Percentiles rank a stretch among this genome's conserved stretches.
These are phyloP conservation scores for Hydropsyche betteni DNA, from an alignment of 2,888 invertebrate species.

Conservation along the genomic window DNA sequence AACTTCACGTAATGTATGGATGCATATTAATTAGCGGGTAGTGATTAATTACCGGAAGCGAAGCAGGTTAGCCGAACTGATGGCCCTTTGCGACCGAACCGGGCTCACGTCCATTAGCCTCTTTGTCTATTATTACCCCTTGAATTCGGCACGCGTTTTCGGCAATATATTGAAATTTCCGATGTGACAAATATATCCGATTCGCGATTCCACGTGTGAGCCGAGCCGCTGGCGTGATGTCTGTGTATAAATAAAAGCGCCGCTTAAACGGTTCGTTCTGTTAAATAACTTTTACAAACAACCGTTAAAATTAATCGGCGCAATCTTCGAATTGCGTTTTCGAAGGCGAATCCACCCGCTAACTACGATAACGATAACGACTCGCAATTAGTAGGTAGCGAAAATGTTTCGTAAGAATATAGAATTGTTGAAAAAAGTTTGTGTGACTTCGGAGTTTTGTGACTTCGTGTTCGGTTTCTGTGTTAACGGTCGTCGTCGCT, in stretches of 20 bases:
- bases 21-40: slow-evolving; percentile 35
- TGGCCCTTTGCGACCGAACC: slow-evolving; percentile 22
- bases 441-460: no score
- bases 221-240: slow-evolving; percentile 13
- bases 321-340: slow-evolving; percentile 36
- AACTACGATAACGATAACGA: slow-evolving; percentile 22
- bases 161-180: background rate
- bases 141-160: background rate
- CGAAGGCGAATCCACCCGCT: slow-evolving; percentile 14
- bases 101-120: slow-evolving; percentile 24
- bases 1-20: slow-evolving; percentile 24
- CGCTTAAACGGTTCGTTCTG: slow-evolving; percentile 22
- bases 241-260: slow-evolving; percentile 34
- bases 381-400: slow-evolving; percentile 11
- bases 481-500: background rate
- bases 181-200: slow-evolving; percentile 1
- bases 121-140: background rate
- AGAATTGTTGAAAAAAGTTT: no score
- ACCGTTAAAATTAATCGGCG: slow-evolving; percentile 37
- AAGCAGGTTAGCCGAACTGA: slow-evolving; percentile 8
- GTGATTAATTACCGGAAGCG: slow-evolving; percentile 36
- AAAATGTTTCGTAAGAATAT: slow-evolving; percentile 18
- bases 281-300: slow-evolving; percentile 38
- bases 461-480: background rate
- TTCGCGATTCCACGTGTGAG: background rate